Evolutionary conservation across 2,888 invertebrate genomes (phyloP).

Genomic region (Alsophila aescularia): DNA sequence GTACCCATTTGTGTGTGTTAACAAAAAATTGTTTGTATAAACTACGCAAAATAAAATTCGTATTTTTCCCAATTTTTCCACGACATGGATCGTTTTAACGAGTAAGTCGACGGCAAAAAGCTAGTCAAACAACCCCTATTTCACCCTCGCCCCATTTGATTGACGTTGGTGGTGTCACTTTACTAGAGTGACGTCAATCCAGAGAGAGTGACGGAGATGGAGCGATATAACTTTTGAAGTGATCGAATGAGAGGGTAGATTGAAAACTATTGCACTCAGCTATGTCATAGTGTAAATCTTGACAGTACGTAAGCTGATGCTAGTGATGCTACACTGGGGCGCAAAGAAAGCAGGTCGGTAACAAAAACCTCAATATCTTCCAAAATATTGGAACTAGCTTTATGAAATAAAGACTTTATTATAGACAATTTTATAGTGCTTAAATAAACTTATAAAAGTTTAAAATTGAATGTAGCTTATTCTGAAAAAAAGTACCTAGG

Average conservation of each 20-base stretch:
- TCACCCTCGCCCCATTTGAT: slow-evolving; percentile 21
- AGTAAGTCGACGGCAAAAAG: slow-evolving; percentile 23
- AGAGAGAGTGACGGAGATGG: slow-evolving; percentile 7
- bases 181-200: slow-evolving; percentile 23
- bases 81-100: slow-evolving; percentile 24
- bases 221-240: neutral
- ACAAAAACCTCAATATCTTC: too few species aligned
- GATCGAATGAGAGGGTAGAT: slow-evolving; percentile 12
- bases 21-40: too few species aligned
- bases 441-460: too few species aligned
- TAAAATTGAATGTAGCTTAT: too few species aligned
- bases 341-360: too few species aligned
- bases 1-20: too few species aligned
- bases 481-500: too few species aligned
- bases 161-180: slow-evolving; percentile 26
- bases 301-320: slow-evolving; percentile 11
- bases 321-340: too few species aligned
- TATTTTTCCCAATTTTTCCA: slow-evolving; percentile 12
- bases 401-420: too few species aligned
- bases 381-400: too few species aligned
- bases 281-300: slow-evolving; percentile 2
- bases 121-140: slow-evolving; percentile 20
- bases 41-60: slow-evolving; percentile 10
- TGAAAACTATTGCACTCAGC: slow-evolving; percentile 23
- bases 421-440: too few species aligned